phyloP scores from a whole-genome alignment of 2,113 vertebrate genomes.

The Orthonyx spaldingii region DNA sequence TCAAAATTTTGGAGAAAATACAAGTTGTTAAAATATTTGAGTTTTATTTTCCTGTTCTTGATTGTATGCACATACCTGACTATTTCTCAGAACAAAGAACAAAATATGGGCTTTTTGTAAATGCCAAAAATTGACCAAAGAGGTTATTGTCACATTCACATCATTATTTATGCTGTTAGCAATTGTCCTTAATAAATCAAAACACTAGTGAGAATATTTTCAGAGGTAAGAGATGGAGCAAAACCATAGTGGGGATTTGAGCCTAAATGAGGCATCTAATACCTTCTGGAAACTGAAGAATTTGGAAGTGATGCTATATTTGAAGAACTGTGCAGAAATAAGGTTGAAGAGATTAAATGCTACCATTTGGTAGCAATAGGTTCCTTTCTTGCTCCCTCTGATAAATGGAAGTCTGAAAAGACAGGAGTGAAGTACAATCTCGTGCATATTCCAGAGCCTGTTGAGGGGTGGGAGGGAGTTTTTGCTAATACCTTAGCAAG shows the following conservation, averaged over 20 bases:
- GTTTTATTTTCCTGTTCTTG: neutral
- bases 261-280: neutral
- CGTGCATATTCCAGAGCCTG: neutral
- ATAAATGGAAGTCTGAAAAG: neutral
- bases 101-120: conserved; percentile 26
- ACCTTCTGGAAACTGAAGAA: neutral
- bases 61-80: neutral
- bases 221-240: neutral
- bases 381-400: neutral
- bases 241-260: neutral
- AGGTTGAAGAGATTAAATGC: neutral
- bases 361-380: neutral
- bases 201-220: neutral
- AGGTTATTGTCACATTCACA: neutral
- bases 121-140: neutral
- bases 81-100: conserved; percentile 3
- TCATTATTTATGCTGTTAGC: neutral
- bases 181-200: neutral
- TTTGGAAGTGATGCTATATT: neutral
- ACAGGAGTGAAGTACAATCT: neutral
- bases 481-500: neutral
- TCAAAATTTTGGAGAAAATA: neutral
- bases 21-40: neutral
- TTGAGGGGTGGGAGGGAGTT: neutral
- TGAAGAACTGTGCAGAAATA: neutral